Percentiles rank a stretch among this genome's conserved stretches.
phyloP scores from a whole-genome alignment of 2,888 invertebrate genomes.

The Euspilapteryx auroguttella region DNA sequence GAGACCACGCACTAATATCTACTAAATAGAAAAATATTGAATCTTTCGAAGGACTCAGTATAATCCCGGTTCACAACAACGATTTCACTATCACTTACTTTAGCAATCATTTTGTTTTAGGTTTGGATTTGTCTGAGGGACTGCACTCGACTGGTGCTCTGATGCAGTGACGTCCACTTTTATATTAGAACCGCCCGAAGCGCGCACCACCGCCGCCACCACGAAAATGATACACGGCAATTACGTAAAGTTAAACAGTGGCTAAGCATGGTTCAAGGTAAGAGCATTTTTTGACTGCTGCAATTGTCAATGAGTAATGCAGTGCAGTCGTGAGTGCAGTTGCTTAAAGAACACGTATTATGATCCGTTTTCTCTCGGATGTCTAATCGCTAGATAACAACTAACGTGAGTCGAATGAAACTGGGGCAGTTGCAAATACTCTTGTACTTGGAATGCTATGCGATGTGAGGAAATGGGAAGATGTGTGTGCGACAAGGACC shows the following conservation, averaged over 20 bases:
- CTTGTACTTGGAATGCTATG: too few relatives aligned
- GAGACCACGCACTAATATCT: too few relatives aligned
- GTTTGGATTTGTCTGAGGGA: conserved; percentile 49
- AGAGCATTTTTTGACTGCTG: conserved; percentile 2
- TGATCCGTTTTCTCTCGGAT: too few relatives aligned
- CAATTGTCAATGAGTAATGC: too few relatives aligned
- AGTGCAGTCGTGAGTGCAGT: conserved; percentile 3
- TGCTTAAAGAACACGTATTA: conserved; percentile 23
- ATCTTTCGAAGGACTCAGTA: too few relatives aligned
- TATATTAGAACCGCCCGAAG: conserved; percentile 48
- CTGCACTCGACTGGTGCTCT: conserved; percentile 55
- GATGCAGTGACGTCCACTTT: conserved; percentile 34
- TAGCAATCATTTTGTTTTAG: conserved; percentile 53
- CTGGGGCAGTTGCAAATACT: too few relatives aligned
- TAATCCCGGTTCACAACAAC: conserved; percentile 30
- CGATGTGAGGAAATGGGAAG: too few relatives aligned
- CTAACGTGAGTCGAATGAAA: too few relatives aligned
- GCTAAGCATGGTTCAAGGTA: conserved; percentile 42
- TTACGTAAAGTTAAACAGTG: conserved; percentile 49
- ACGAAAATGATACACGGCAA: too few relatives aligned
- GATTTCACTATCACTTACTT: conserved; percentile 40
- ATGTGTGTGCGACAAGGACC: too few relatives aligned
- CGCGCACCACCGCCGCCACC: conserved; percentile 36
- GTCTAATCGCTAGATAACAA: too few relatives aligned
- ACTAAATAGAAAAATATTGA: too few relatives aligned